Conservation (phyloP, 2,888 invertebrate genomes). For the Bruchidius siliquastri region DNA sequence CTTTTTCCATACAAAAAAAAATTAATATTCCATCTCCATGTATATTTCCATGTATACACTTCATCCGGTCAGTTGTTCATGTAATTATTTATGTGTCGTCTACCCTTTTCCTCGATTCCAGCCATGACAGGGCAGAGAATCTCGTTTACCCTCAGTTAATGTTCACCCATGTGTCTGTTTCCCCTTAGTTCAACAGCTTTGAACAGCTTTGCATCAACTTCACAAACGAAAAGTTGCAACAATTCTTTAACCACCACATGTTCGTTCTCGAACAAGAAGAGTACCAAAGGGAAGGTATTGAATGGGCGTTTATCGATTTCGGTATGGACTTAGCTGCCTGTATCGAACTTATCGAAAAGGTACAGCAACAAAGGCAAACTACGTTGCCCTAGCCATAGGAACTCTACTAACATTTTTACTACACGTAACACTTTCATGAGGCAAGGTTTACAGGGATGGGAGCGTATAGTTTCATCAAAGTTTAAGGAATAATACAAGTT, state of each 20-base stretch:
- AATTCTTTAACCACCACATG: conserved; percentile 95
- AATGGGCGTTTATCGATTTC: conserved; percentile 91
- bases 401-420: neutral
- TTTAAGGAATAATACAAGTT: no score
- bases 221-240: conserved; percentile 90
- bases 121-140: conserved; percentile 14
- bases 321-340: conserved; percentile 85
- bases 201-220: conserved; percentile 93
- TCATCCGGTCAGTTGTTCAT: neutral
- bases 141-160: conserved; percentile 21
- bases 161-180: conserved; percentile 30
- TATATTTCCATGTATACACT: neutral
- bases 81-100: neutral
- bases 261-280: conserved; percentile 92
- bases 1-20: no score
- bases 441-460: neutral
- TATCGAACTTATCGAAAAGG: conserved; percentile 77
- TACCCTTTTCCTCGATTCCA: conserved; percentile 21
- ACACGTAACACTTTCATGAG: neutral
- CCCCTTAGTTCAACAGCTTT: conserved; percentile 76
- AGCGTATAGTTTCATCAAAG: neutral
- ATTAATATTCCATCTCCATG: neutral
- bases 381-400: neutral
- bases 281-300: conserved; percentile 85
- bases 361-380: conserved; percentile 38